Base-by-base conservation (phyloP, 1,140 invertebrate species). In the Sesamia nonagrioides region DNA sequence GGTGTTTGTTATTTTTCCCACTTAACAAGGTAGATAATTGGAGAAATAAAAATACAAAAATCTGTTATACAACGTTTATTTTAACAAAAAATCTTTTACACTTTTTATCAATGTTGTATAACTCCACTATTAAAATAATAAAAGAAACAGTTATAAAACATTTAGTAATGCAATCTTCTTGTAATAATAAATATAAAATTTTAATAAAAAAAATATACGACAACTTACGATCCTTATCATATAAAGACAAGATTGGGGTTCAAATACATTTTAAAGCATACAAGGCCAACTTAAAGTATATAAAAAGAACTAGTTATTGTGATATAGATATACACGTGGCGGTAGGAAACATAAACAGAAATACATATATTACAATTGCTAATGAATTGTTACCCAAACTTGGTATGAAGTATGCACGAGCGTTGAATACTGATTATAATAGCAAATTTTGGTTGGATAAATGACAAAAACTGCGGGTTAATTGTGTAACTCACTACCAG, bases 341-440 rank as follows among this genome's bases (percentile, higher is more conserved):
- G 80, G 86, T 82, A 84, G 77, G 81, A 82, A 77, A 89, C 82
- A 85, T 80, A 92, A 89, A 91, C 87, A 92, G 86, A 88, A 82
- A 79, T 68, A 72, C 63, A 88, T 89, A 27, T 27, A 27, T 27
- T 91, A 91, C 90, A 92, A 90, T 91, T 90, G 86, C 90, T 90
- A 91, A 92, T 91, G 86, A 91, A 84, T 74, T 60, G 76, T 90
- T 88, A 87, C 87, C 86, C 89, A 91, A 91, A 89, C 84, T 85
- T 84, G 85, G 86, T 83, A 88, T 86, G 85, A 78, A 80, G 81
- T 80, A 80, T 77, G 78, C 74, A 84, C 85, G 79, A 80, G 78
- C 58, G 66, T 60, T 72, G 86, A 87, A 90, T 91, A 89, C 85
- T 86, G 82, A 89, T 87, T 86, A 86, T 71, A 72, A 86, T 71